Conservation (phyloP, 2,113 vertebrate genomes). For the Talpa occidentalis region DNA sequence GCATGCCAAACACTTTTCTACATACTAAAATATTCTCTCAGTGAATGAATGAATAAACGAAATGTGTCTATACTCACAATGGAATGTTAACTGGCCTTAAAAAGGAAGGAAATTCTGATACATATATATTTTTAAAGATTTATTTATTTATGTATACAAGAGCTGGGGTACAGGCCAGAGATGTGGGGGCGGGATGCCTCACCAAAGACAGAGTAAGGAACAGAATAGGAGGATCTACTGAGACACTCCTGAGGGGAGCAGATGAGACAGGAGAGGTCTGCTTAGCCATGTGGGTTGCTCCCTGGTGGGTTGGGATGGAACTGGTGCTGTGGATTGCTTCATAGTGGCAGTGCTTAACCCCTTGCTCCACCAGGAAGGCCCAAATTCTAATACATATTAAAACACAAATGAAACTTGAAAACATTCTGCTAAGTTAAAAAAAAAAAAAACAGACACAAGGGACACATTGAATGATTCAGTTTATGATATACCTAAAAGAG, state of each 20-base stretch:
- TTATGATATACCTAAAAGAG: not conserved
- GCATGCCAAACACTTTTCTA: not conserved
- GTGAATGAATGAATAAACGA: not conserved
- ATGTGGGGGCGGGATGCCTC: too few relatives aligned
- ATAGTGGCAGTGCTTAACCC: too few relatives aligned
- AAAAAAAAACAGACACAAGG: not conserved
- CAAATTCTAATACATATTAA: not conserved
- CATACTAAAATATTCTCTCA: conserved; percentile 7
- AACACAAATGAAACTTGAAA: not conserved
- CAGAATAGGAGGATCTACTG: too few relatives aligned
- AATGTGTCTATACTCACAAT: not conserved
- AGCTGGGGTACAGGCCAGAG: too few relatives aligned
- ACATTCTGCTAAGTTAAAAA: not conserved
- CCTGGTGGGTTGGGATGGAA: too few relatives aligned
- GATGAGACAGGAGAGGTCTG: too few relatives aligned
- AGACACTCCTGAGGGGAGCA: too few relatives aligned
- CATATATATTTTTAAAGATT: not conserved
- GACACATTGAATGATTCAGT: not conserved
- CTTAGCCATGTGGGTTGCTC: too few relatives aligned
- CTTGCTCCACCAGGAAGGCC: too few relatives aligned
- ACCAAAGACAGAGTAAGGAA: too few relatives aligned
- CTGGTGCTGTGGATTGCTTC: too few relatives aligned
- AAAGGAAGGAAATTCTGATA: not conserved
- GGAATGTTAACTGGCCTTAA: not conserved
- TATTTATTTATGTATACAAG: too few relatives aligned